Base-by-base conservation (phyloP, 2,113 vertebrate species). In the Calidris pygmaea region DNA sequence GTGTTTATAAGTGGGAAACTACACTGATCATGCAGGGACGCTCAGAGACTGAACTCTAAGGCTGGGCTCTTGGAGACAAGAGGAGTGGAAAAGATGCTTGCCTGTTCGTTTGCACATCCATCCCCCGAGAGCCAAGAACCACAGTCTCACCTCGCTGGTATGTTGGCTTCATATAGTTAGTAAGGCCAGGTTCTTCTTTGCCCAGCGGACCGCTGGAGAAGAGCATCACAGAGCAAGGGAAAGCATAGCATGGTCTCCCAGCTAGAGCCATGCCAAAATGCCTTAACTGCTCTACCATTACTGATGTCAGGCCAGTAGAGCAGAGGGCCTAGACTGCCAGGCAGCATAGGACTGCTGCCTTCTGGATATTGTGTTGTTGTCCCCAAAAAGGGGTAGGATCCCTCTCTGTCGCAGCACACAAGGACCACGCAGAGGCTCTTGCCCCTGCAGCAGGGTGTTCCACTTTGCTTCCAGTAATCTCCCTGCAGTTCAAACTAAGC, bases 281-380 rank as follows among this genome's bases (percentile, higher is more conserved):
- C 19, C 22, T 77, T 77, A 84, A 67, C 1, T 1, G 55, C n/a
- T 85, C n/a, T 15, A 60, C 4, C 2, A 18, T 13, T 29, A 45
- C 22, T 58, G 45, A 56, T 56, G 27, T 2, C 66, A 19, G 12
- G 34, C 12, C 29, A 43, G 13, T 41, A 10, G 23, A 53, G 26
- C 26, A 75, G 37, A 70, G n/a, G 20, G 11, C 18, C 34, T 70
- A 16, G 34, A 39, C 30, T 45, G 22, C 34, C 18, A 73, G 30
- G 35, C 14, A 65, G 32, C 7, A 39, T 30, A 91, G 22, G 32
- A 22, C 22, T 94, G n/a, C 22, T 77, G 48, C 21, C n/a, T 85
- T 91, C 71, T 47, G 47, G 7, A 50, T 35, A 59, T 14, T 5
- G 10, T 6, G 4, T 0, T 0, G 0, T 20, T 59, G 50, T 72